phyloP scores from a whole-genome alignment of 1,140 invertebrate genomes.

The Coelopa frigida region DNA sequence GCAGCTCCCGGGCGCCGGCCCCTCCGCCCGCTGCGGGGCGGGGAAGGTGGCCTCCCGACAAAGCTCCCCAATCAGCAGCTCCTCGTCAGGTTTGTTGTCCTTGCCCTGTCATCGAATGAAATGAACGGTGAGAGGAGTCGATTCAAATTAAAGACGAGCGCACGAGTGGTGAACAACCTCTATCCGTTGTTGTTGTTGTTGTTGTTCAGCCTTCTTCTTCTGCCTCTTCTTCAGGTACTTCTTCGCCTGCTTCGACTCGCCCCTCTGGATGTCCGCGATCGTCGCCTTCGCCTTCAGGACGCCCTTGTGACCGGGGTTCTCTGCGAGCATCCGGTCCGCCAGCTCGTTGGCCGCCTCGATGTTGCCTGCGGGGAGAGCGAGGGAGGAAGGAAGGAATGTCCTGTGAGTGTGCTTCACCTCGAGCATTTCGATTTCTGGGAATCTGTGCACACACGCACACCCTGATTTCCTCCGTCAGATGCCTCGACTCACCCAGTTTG shows the following conservation, averaged over 20 bases:
- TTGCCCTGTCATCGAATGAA: conserved; percentile 1
- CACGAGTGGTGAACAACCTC: no score
- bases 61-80: conserved; percentile 27
- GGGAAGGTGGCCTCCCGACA: conserved; percentile 24
- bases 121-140: background rate
- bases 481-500: conserved; percentile 21
- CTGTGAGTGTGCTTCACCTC: no score
- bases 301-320: conserved; percentile 19
- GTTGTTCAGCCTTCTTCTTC: background rate
- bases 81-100: conserved; percentile 21
- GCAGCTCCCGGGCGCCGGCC: no score
- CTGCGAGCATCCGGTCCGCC: conserved; percentile 21
- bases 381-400: no score
- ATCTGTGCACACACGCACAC: background rate
- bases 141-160: background rate
- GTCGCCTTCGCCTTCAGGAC: conserved; percentile 19
- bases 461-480: background rate
- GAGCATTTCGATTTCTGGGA: no score
- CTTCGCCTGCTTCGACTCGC: background rate
- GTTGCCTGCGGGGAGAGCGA: no score
- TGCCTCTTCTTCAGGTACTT: background rate
- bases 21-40: no score
- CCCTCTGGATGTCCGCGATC: conserved; percentile 18
- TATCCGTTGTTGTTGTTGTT: background rate
- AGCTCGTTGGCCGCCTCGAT: conserved; percentile 20